Conservation (phyloP, 2,888 invertebrate species). For the Hirtodrosophila cameraria region DNA sequence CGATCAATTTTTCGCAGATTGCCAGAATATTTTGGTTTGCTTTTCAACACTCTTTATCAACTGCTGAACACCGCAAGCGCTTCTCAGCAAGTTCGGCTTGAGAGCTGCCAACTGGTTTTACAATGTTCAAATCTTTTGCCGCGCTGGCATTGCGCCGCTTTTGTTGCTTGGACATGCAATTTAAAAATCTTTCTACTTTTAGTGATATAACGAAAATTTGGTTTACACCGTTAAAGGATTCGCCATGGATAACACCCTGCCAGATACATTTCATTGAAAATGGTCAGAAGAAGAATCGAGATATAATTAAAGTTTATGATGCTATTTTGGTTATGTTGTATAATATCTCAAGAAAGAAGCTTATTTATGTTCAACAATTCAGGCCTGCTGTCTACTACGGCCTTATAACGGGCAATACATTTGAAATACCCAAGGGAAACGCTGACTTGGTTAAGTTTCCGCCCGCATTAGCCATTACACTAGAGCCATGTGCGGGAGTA, state of each 20-base stretch:
- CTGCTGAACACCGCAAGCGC: not conserved
- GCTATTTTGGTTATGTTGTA: slow-evolving; percentile 93
- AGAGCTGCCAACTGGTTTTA: slow-evolving; percentile 21
- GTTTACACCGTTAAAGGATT: slow-evolving; percentile 86
- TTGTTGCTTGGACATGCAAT: not conserved
- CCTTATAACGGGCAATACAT: slow-evolving; percentile 85
- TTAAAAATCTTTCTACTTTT: not conserved
- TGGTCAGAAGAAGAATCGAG: slow-evolving; percentile 91
- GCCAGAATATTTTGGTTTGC: slow-evolving; percentile 35
- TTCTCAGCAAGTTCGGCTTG: slow-evolving; percentile 10
- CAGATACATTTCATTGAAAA: slow-evolving; percentile 90
- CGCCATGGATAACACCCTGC: slow-evolving; percentile 89
- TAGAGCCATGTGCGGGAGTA: slow-evolving; percentile 97
- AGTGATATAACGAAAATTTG: slow-evolving; percentile 78
- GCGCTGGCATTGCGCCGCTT: not conserved
- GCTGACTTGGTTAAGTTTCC: slow-evolving; percentile 89
- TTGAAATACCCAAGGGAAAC: slow-evolving; percentile 62
- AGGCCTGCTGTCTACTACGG: slow-evolving; percentile 92
- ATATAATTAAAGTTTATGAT: slow-evolving; percentile 91
- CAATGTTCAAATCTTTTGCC: slow-evolving; percentile 11
- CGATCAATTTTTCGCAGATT: slow-evolving; percentile 47
- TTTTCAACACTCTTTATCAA: slow-evolving; percentile 35
- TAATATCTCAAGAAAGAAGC: slow-evolving; percentile 89
- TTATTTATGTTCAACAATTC: slow-evolving; percentile 96
- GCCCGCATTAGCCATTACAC: slow-evolving; percentile 89